Evolutionary conservation across 1,140 invertebrate species (phyloP), one percentile per base, ranked within the genome.

Genomic region (Penaeus vannamei): DNA sequence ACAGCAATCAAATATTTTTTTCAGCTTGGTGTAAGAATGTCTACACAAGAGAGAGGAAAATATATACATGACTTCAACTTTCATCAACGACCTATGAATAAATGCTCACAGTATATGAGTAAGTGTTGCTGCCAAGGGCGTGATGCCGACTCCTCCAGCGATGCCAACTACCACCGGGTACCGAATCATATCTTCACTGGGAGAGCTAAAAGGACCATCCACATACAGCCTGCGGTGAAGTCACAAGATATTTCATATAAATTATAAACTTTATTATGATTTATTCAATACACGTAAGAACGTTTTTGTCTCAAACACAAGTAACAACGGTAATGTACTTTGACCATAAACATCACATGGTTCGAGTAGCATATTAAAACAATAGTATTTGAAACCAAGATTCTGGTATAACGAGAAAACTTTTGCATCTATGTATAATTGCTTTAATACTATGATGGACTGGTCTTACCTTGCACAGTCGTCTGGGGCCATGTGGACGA

Each of bases 71-170:
- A n/a, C n/a, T n/a, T n/a, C n/a, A n/a, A n/a, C n/a, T n/a, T 53
- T 10, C 2, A 0, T 1, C 8, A 53, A 53, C 14, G 1, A 53
- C 53, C 53, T 32, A 72, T 0, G 19, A 0, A 72, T 32, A 26
- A 64, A 59, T 79, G 61, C 84, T 85, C 72, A 90, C 88, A 85
- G 42, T 36, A 85, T 85, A 62, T 90, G 88, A 14, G 32, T 60
- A 53, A 90, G 83, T 19, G 88, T 90, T 23, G 88, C 84, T 19
- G 88, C 88, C 36, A 90, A 42, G n/a, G 88, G 88, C 5, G 88
- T 90, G 20, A 90, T 86, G 72, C 88, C 88, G 59, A 90, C 80
- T 22, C 88, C 88, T 23, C 88, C 88, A 0, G 88, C 88, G 26
- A 84, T 62, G 1, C 84, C 84, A 10, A 90, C 36, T 36, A 90